Percentiles rank a stretch among this genome's conserved stretches.
Evolutionary conservation across 2,797 vertebrate species (phyloP).

Genomic region (Onychomys arenicola): DNA sequence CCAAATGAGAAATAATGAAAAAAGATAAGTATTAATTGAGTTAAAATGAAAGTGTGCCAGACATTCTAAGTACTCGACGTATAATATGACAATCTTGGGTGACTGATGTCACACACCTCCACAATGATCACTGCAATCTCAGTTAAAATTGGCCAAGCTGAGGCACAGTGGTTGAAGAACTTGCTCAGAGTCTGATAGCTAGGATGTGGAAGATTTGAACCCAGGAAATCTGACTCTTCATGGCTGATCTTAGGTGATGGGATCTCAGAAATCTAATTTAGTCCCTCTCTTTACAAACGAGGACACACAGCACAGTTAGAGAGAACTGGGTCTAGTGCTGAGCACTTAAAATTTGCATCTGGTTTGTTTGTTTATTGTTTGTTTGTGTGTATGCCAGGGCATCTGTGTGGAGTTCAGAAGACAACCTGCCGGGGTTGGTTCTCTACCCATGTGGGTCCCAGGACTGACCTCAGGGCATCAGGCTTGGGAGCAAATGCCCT

Average conservation of each 20-base stretch:
- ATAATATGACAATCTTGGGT: background rate
- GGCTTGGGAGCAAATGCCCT: background rate
- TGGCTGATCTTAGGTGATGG: background rate
- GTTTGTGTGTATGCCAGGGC: background rate
- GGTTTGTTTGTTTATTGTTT: background rate
- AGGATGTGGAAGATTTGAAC: background rate
- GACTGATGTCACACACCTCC: background rate
- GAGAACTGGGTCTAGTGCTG: background rate
- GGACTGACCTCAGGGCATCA: background rate
- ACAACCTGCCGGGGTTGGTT: background rate
- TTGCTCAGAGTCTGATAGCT: background rate
- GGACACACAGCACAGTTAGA: background rate
- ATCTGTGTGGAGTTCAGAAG: background rate
- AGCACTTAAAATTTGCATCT: background rate
- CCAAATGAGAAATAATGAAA: slow-evolving; percentile 43
- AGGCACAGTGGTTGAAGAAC: background rate
- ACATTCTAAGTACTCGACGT: background rate
- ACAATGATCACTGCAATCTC: background rate
- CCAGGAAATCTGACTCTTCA: slow-evolving; percentile 14
- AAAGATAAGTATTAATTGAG: background rate
- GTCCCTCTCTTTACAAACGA: slow-evolving; percentile 45
- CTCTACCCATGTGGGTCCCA: background rate
- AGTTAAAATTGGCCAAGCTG: slow-evolving; percentile 6
- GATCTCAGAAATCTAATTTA: background rate
- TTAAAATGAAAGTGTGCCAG: slow-evolving; percentile 7